A percentile compares a stretch with the other conserved stretches of the same genome.
phyloP scores from a whole-genome alignment of 2,888 invertebrate genomes.

The Branchellion lobata region DNA sequence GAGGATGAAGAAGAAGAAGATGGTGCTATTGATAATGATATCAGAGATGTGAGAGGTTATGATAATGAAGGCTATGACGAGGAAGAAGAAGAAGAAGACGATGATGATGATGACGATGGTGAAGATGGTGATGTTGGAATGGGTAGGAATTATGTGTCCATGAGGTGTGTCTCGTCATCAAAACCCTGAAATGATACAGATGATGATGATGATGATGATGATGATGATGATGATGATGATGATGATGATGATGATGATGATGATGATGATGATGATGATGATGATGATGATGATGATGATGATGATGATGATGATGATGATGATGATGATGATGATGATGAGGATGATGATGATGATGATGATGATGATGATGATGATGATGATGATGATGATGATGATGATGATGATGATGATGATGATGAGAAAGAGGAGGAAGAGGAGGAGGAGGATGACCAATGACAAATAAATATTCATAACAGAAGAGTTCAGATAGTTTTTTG shows the following conservation, averaged over 20 bases:
- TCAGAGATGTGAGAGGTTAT: background rate
- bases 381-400: conserved; percentile 28
- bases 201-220: background rate
- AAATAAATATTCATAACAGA: background rate
- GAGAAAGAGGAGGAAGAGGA: conserved; percentile 11
- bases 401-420: conserved; percentile 33
- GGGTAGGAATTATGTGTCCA: background rate
- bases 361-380: conserved; percentile 37
- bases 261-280: conserved; percentile 17
- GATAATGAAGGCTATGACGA: conserved; percentile 55
- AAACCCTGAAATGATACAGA: background rate
- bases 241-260: conserved; percentile 20
- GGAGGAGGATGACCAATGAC: background rate
- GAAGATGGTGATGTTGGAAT: conserved; percentile 1
- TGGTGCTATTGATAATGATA: background rate
- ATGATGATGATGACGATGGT: conserved; percentile 28
- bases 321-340: conserved; percentile 4
- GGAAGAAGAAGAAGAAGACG: conserved; percentile 47
- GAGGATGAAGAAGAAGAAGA: background rate
- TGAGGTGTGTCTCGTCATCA: background rate
- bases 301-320: conserved; percentile 37
- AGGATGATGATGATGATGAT: conserved; percentile 31
- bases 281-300: conserved; percentile 42
- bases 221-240: conserved; percentile 36
- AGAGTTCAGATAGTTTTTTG: too few relatives aligned